phyloP scores from a whole-genome alignment of 2,113 vertebrate species.

The Lasiurus borealis region DNA sequence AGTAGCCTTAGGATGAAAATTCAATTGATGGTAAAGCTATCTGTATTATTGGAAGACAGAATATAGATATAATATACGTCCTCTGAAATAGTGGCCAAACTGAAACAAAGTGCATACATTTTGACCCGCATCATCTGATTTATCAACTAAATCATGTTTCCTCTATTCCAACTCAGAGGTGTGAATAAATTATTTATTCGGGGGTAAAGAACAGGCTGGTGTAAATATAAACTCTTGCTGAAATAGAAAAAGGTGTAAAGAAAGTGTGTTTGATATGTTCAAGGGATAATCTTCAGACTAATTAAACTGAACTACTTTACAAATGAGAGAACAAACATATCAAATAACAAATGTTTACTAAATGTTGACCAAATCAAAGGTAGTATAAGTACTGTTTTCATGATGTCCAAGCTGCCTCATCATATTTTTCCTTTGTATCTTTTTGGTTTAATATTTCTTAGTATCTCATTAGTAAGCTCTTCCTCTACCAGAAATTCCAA shows the following conservation, averaged over 20 bases:
- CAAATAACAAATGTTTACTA: neutral
- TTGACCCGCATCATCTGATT: neutral
- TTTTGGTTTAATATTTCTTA: conserved; percentile 50
- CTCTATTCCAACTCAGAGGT: neutral
- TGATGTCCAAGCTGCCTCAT: neutral
- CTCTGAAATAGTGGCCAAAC: neutral
- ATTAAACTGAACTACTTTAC: neutral
- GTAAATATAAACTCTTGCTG: neutral
- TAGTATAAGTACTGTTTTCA: neutral
- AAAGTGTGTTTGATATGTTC: neutral
- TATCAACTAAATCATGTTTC: neutral
- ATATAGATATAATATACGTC: neutral
- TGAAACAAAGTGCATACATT: neutral
- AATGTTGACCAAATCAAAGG: neutral
- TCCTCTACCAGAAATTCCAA: neutral
- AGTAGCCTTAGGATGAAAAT: conserved; percentile 23
- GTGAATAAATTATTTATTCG: neutral
- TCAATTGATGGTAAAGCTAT: neutral
- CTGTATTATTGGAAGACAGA: conserved; percentile 10
- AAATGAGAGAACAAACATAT: neutral
- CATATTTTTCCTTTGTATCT: conserved; percentile 1
- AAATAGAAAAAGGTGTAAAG: neutral
- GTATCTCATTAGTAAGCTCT: neutral
- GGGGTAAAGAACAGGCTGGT: neutral
- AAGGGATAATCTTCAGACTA: neutral